Percentiles rank a stretch among this genome's conserved stretches.
Conservation (phyloP, 2,888 invertebrate species). For the Dolomedes plantarius region DNA sequence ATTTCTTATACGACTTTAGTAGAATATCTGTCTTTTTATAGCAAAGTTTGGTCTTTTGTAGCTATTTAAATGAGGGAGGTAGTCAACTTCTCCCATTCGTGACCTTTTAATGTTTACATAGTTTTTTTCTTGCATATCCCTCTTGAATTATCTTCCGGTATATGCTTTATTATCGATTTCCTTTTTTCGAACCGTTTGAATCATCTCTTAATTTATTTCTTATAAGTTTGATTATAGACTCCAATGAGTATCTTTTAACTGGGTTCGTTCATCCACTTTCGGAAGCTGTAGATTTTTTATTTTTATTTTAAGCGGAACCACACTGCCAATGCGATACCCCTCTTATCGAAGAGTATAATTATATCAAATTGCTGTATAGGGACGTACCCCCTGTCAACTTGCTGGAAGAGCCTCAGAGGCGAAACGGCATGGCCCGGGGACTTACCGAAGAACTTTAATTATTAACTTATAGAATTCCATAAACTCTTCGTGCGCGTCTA, state of each 20-base stretch:
- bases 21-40: too few species aligned
- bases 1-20: too few species aligned
- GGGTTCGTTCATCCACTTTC: background rate
- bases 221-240: background rate
- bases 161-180: too few species aligned
- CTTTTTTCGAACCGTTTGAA: too few species aligned
- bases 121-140: too few species aligned
- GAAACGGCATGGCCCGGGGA: background rate
- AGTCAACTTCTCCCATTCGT: too few species aligned
- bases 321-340: background rate
- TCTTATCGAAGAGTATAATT: background rate
- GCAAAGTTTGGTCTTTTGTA: too few species aligned
- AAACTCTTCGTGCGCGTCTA: slow-evolving; percentile 34
- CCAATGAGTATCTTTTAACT: background rate
- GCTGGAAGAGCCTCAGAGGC: background rate
- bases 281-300: background rate
- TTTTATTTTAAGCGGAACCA: background rate
- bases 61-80: too few species aligned
- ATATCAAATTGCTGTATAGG: background rate
- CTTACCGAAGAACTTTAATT: slow-evolving; percentile 35
- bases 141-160: too few species aligned
- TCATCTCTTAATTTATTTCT: background rate
- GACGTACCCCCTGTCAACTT: slow-evolving; percentile 7
- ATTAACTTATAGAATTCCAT: slow-evolving; percentile 44
- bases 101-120: too few species aligned